Conservation (phyloP, 2,797 vertebrate genomes). For the Poeciliopsis presidionis region DNA sequence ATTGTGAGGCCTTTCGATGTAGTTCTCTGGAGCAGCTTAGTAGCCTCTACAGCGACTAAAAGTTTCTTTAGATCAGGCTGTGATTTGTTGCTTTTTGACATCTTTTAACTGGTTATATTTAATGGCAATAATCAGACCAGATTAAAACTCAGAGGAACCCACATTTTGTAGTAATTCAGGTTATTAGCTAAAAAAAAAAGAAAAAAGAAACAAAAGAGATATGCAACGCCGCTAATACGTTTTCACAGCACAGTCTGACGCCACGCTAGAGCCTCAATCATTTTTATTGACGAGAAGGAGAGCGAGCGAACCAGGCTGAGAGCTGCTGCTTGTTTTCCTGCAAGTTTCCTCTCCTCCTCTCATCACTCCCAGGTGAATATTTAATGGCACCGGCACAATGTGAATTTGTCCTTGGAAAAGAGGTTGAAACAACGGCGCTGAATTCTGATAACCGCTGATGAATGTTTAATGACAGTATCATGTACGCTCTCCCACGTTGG, state of each 20-base stretch:
- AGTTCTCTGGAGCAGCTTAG: background rate
- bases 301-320: conserved; percentile 14
- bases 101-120: background rate
- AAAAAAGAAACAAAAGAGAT: background rate
- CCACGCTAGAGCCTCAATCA: conserved; percentile 81
- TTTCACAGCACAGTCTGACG: conserved; percentile 21
- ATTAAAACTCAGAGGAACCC: background rate
- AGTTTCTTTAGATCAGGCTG: background rate
- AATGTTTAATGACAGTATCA: conserved; percentile 74
- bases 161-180: background rate
- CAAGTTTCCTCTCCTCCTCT: conserved; percentile 39
- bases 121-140: background rate
- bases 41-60: background rate
- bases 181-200: background rate
- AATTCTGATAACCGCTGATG: conserved; percentile 52
- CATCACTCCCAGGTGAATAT: conserved; percentile 65
- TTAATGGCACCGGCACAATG: conserved; percentile 47
- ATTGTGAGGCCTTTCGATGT: background rate
- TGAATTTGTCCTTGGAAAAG: conserved; percentile 66
- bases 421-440: conserved; percentile 62
- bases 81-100: background rate
- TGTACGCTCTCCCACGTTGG: conserved; percentile 49
- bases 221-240: background rate
- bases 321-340: conserved; percentile 33
- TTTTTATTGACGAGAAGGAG: conserved; percentile 81